Base-by-base conservation (phyloP, 1,140 invertebrate genomes). In the Tetramorium alpestre region DNA sequence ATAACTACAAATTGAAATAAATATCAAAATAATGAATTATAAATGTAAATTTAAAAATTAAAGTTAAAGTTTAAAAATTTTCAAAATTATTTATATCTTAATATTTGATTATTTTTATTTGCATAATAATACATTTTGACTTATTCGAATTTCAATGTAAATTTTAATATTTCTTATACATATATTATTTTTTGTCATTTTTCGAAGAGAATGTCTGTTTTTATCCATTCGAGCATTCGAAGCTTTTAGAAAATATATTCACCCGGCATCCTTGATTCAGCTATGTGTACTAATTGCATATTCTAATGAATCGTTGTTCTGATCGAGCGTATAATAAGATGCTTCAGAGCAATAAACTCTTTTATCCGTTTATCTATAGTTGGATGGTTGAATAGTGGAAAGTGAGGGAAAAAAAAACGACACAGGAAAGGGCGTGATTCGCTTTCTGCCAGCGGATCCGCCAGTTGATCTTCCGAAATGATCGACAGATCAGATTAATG, bases 401-500 rank as follows among this genome's bases (percentile, higher is more conserved):
- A 84, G 80, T 18, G 47, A 28, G n/a, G 77, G 25, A 7, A 80
- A 25, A 47, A 80, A 18, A 69, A 41, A 22, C 13, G 33, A 51
- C 47, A 10, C 16, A 54, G 65, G 47, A 78, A 56, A 70, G 33
- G 13, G n/a, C 18, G 38, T 58, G 54, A 73, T 82, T 33, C 51
- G 38, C 44, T 80, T 65, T 65, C 60, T 80, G 60, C 44, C 16
- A 28, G 3, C n/a, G 16, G 16, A 56, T 81, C 16, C 25, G 41
- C 51, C 10, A 25, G 22, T 8, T 44, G 47, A 82, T 82, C 67
- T 82, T 82, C 69, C 25, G 69, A 28, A 38, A 49, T 73, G 67
- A 84, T 75, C 41, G 41, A 73, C 51, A 82, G 64, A 81, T 82
- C 67, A 16, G 51, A 72, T 73, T 82, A 47, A 60, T 58, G 28